phyloP scores from a whole-genome alignment of 1,140 invertebrate genomes.

The Centruroides sculpturatus region DNA sequence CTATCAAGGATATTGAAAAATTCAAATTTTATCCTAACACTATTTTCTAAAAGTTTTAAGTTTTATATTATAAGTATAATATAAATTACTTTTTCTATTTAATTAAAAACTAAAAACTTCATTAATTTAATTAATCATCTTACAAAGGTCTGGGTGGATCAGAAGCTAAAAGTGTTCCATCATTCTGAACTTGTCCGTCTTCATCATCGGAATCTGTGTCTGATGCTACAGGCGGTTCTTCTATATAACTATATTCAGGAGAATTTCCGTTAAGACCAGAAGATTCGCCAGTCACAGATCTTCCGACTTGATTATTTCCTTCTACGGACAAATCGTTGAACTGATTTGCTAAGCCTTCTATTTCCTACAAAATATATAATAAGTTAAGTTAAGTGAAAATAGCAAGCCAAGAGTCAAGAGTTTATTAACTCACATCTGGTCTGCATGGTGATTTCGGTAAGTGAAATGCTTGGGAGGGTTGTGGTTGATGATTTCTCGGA shows the following conservation, averaged over 20 bases:
- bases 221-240: conserved; percentile 22
- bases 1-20: too few relatives aligned
- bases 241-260: conserved; percentile 18
- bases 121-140: conserved; percentile 29
- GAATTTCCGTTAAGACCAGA: conserved; percentile 14
- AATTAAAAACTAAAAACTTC: neutral
- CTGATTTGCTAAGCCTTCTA: conserved; percentile 82
- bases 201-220: conserved; percentile 36
- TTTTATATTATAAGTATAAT: too few relatives aligned
- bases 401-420: neutral
- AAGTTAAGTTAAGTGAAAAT: neutral
- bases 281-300: conserved; percentile 11
- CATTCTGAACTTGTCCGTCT: conserved; percentile 47
- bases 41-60: too few relatives aligned
- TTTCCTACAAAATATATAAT: conserved; percentile 45
- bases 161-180: conserved; percentile 85
- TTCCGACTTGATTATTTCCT: conserved; percentile 17
- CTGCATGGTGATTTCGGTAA: conserved; percentile 15
- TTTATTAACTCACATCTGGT: conserved; percentile 11
- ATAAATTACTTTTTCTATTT: too few relatives aligned
- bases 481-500: conserved; percentile 23
- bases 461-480: conserved; percentile 11
- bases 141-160: conserved; percentile 92
- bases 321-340: conserved; percentile 61
- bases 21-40: too few relatives aligned